Evolutionary conservation across 2,888 invertebrate species (phyloP).

Genomic region (Pachydiplax longipennis): DNA sequence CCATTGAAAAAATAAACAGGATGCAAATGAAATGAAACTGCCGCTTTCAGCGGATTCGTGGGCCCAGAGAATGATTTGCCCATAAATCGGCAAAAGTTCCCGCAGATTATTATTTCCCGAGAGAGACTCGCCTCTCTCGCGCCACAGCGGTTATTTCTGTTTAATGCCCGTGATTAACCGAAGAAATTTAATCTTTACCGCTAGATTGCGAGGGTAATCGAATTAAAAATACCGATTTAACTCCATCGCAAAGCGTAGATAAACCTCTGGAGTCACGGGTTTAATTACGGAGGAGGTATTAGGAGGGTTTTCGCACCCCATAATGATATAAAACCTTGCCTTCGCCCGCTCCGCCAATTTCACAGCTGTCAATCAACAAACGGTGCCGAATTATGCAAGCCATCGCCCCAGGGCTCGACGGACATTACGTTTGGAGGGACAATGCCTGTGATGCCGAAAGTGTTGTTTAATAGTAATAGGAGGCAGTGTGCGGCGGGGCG

Average conservation of each 20-base stretch:
- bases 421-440: not conserved
- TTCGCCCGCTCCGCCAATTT: slow-evolving; percentile 2
- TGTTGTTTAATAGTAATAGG: slow-evolving; percentile 13
- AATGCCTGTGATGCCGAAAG: not conserved
- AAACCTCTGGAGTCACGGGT: not conserved
- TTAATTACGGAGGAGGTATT: slow-evolving; percentile 31
- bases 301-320: not conserved
- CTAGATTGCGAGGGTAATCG: slow-evolving; percentile 6
- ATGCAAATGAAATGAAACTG: too few relatives aligned
- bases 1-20: too few relatives aligned
- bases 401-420: not conserved
- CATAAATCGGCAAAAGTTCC: too few relatives aligned
- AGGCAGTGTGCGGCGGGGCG: not conserved
- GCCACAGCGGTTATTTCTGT: not conserved
- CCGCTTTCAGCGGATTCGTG: too few relatives aligned
- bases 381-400: slow-evolving; percentile 26
- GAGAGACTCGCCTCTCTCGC: too few relatives aligned
- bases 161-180: not conserved
- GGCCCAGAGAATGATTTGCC: too few relatives aligned
- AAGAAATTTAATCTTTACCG: not conserved
- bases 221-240: slow-evolving; percentile 39
- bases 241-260: not conserved
- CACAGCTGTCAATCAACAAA: slow-evolving; percentile 5
- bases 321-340: not conserved
- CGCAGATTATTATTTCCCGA: too few relatives aligned